Evolutionary conservation across 1,140 invertebrate genomes (phyloP).

Genomic region (Drosophila equinoxialis): DNA sequence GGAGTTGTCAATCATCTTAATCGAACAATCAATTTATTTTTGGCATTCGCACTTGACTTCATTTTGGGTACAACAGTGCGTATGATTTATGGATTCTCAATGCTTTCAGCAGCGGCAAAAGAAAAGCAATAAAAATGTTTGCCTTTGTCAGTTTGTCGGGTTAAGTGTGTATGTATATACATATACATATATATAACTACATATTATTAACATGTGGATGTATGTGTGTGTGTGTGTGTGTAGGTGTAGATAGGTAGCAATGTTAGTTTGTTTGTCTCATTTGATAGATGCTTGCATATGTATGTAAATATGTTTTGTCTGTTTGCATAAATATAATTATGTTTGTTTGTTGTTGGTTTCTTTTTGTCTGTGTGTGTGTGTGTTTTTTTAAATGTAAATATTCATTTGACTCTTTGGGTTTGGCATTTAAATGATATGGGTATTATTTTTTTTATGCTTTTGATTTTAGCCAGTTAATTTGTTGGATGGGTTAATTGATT

Average conservation of each 20-base stretch:
- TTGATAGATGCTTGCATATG: constrained; percentile 69
- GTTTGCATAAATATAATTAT: constrained; percentile 27
- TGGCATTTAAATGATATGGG: constrained; percentile 59
- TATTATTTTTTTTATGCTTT: constrained; percentile 5
- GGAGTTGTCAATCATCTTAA: constrained; percentile 20
- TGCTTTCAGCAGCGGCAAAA: constrained; percentile 52
- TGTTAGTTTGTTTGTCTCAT: constrained; percentile 51
- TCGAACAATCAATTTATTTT: constrained; percentile 42
- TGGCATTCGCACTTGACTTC: constrained; percentile 38
- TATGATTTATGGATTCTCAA: constrained; percentile 66
- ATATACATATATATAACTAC: constrained; percentile 20
- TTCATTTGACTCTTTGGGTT: constrained; percentile 52
- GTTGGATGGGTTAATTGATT: constrained; percentile 30
- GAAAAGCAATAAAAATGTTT: constrained; percentile 78
- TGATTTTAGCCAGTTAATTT: constrained; percentile 37
- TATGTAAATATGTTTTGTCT: constrained; percentile 54
- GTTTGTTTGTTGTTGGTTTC: constrained; percentile 24
- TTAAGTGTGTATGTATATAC: constrained; percentile 28
- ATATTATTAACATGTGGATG: constrained; percentile 30
- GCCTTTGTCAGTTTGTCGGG: constrained; percentile 62
- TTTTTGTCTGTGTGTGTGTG: constrained; percentile 11
- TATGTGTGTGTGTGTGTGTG: constrained; percentile 12
- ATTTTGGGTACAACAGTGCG: constrained; percentile 56
- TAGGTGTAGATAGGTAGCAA: constrained; percentile 22
- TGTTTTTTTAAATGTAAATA: constrained; percentile 67